Evolutionary conservation across 2,113 vertebrate genomes (phyloP).

Genomic region (Pedetes capensis): DNA sequence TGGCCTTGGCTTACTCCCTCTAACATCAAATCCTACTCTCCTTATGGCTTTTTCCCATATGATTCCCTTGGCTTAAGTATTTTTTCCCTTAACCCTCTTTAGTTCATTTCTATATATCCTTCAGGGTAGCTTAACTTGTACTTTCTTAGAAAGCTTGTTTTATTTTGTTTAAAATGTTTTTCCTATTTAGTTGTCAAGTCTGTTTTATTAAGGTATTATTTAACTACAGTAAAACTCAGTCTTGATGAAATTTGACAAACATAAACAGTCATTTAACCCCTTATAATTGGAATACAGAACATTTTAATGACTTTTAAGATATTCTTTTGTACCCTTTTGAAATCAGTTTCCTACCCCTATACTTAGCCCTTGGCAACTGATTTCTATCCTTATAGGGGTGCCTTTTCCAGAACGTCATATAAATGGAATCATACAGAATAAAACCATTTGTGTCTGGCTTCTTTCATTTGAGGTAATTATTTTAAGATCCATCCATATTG

Average conservation of each 20-base stretch:
- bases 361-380: not conserved
- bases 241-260: not conserved
- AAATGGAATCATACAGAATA: not conserved
- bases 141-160: not conserved
- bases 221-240: not conserved
- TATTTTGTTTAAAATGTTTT: not conserved
- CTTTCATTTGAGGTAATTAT: not conserved
- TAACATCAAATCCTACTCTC: not conserved
- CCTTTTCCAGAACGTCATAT: not conserved
- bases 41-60: not conserved
- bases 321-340: not conserved
- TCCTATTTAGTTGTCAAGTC: not conserved
- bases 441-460: not conserved
- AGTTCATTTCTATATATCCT: not conserved
- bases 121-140: not conserved
- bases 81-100: not conserved
- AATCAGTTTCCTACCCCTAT: not conserved
- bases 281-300: not conserved
- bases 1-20: not conserved
- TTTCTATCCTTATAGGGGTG: not conserved
- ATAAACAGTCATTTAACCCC: not conserved
- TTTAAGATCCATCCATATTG: not conserved
- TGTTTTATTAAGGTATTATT: not conserved
- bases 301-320: not conserved
- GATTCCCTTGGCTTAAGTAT: not conserved